These are phyloP conservation scores for Branchinecta lynchi DNA, from an alignment of 1,140 invertebrate genomes.

Conservation along the genomic window DNA sequence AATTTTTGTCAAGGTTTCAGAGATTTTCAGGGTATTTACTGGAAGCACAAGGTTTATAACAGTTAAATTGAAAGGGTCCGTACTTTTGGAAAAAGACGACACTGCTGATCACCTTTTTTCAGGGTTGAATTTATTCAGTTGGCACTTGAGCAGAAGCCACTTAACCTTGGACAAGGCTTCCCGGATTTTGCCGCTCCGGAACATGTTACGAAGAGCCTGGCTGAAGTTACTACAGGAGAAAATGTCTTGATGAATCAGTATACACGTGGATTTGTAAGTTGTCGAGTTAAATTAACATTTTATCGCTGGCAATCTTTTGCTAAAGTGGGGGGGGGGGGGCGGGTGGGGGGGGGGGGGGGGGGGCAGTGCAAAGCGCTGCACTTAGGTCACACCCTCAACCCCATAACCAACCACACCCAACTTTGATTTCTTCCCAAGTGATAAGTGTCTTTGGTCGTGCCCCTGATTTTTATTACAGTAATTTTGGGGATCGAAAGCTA, in stretches of 20 bases:
- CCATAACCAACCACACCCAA: no score
- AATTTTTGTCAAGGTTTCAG: no score
- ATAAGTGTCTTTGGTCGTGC: no score
- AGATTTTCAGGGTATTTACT: slow-evolving; percentile 21
- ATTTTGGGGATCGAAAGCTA: no score
- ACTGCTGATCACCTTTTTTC: slow-evolving; percentile 27
- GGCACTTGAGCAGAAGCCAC: slow-evolving; percentile 67
- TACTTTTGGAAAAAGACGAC: neutral
- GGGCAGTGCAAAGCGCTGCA: no score
- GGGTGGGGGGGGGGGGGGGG: no score
- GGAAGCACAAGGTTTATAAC: slow-evolving; percentile 22
- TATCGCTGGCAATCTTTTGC: no score
- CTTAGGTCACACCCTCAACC: no score
- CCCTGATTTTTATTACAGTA: no score
- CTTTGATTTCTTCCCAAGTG: no score
- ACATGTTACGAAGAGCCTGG: slow-evolving; percentile 61
- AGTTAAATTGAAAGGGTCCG: neutral
- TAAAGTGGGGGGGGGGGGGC: neutral
- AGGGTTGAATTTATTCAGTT: slow-evolving; percentile 92
- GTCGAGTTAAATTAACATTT: neutral
- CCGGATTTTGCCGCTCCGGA: slow-evolving; percentile 79
- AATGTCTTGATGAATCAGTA: slow-evolving; percentile 81
- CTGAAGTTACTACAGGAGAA: slow-evolving; percentile 44
- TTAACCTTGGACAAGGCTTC: slow-evolving; percentile 95
- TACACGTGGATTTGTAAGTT: slow-evolving; percentile 63